Evolutionary conservation across 1,140 invertebrate species (phyloP).

Genomic region (Amyelois transitella): DNA sequence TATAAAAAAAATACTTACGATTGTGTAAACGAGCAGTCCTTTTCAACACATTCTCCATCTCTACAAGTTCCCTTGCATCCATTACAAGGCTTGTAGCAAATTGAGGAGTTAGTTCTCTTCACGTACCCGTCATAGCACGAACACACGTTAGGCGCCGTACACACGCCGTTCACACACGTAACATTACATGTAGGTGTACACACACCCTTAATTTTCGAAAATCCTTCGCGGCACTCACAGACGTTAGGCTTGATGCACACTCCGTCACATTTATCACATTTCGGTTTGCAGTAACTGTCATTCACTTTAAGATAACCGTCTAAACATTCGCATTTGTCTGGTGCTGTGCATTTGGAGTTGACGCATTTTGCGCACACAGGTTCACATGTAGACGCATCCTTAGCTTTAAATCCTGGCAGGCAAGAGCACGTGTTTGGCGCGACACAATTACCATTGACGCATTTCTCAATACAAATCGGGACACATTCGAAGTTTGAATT

Average conservation of each 20-base stretch:
- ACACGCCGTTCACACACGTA: conserved; percentile 74
- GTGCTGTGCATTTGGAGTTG: conserved; percentile 70
- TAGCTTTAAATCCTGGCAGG: conserved; percentile 38
- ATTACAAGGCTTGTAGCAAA: conserved; percentile 29
- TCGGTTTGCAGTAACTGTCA: conserved; percentile 29
- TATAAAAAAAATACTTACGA: neutral
- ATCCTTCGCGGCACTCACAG: conserved; percentile 70
- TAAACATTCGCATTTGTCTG: conserved; percentile 43
- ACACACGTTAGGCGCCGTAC: conserved; percentile 68
- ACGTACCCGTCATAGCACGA: conserved; percentile 73
- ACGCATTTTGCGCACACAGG: conserved; percentile 65
- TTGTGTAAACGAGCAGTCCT: neutral
- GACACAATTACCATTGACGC: conserved; percentile 55
- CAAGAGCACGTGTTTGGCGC: conserved; percentile 44
- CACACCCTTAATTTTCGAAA: conserved; percentile 31
- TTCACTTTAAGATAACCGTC: conserved; percentile 24
- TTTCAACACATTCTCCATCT: conserved; percentile 11
- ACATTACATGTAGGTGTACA: conserved; percentile 72
- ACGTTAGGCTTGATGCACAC: conserved; percentile 76
- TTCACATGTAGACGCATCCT: conserved; percentile 32
- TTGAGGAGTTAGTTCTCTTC: conserved; percentile 23
- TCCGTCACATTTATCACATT: conserved; percentile 70
- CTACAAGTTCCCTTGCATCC: conserved; percentile 14
- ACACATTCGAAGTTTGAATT: conserved; percentile 40
- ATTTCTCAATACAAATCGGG: conserved; percentile 57